Percentiles rank a stretch among this genome's conserved stretches.
Evolutionary conservation across 2,888 invertebrate species (phyloP).

Genomic region (Drosophila paramelanica): DNA sequence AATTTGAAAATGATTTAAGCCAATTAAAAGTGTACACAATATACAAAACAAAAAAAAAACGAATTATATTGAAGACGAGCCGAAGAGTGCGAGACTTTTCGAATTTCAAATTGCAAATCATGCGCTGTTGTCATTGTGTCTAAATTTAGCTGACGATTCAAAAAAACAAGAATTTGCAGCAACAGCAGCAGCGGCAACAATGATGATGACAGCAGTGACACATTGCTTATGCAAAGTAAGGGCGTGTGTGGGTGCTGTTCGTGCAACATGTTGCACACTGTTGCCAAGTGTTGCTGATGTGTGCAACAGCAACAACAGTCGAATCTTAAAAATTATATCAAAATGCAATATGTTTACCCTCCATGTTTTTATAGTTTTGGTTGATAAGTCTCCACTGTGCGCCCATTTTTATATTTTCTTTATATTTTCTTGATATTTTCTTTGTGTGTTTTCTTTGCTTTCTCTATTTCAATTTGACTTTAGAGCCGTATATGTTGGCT

Average conservation of each 20-base stretch:
- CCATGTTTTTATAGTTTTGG: constrained; percentile 81
- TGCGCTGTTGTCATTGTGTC: constrained; percentile 68
- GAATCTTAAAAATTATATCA: not conserved
- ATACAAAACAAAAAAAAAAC: constrained; percentile 5
- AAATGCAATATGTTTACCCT: constrained; percentile 68
- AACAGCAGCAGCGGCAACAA: constrained; percentile 21
- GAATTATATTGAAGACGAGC: constrained; percentile 10
- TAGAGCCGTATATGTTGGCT: constrained; percentile 14
- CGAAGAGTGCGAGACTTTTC: constrained; percentile 29
- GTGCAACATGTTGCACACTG: constrained; percentile 46
- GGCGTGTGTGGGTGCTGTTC: constrained; percentile 18
- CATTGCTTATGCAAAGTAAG: constrained; percentile 1
- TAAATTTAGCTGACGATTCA: constrained; percentile 67
- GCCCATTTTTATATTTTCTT: constrained; percentile 61
- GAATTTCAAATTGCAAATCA: constrained; percentile 63
- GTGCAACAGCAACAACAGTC: not conserved
- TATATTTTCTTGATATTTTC: not conserved
- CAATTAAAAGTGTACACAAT: constrained; percentile 63
- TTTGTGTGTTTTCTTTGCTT: not conserved
- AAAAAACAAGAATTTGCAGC: constrained; percentile 58
- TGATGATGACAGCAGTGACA: constrained; percentile 31
- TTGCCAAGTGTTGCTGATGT: constrained; percentile 1
- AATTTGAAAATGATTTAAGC: constrained; percentile 77
- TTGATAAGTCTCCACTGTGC: constrained; percentile 82
- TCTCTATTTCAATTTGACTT: constrained; percentile 25